Evolutionary conservation across 2,888 invertebrate genomes (phyloP), one percentile per base, ranked within the genome.

Genomic region (Tipula helvola): DNA sequence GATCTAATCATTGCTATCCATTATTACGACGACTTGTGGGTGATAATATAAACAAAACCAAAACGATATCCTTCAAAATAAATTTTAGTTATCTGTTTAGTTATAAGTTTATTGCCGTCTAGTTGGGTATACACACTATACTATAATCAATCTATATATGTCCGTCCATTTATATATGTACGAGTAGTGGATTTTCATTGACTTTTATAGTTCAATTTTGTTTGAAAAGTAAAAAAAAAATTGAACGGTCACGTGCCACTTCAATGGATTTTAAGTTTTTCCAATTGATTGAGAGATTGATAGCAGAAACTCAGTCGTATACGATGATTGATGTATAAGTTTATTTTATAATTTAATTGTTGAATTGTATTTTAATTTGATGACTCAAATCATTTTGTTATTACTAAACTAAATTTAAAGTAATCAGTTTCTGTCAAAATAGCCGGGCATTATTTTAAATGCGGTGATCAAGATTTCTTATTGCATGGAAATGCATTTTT

Each of bases 1-100:
- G 71, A 71, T 71, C 71, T 71, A 71, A 71, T 71, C 71, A 71
- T 71, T 71, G 71, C 71, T 71, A 71, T 71, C 71, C 71, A 71
- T 71, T 71, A 71, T 71, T 71, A 71, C 28, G 71, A 71, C 71
- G 71, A 71, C 28, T 71, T 71, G 71, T 71, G 71, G 71, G 71
- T 71, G 28, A 71, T 28, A n/a, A n/a, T 16, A n/a, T 52, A 71
- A 8, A 71, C 71, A 71, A 71, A 71, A 71, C 71, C 71, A 71
- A 71, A 71, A 71, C 71, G n/a, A n/a, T 71, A 28, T 71, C 28
- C 71, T 71, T 71, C 28, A n/a, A 28, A 18, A 71, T 28, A 52
- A 0, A 71, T 8, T 71, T 3, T 71, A 71, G 3, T 28, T 28
- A 28, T 71, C 18, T 28, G n/a, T 71, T 1, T 52, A 5, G 28